Conservation (phyloP, 2,888 invertebrate species). For the Rhingia campestris region DNA sequence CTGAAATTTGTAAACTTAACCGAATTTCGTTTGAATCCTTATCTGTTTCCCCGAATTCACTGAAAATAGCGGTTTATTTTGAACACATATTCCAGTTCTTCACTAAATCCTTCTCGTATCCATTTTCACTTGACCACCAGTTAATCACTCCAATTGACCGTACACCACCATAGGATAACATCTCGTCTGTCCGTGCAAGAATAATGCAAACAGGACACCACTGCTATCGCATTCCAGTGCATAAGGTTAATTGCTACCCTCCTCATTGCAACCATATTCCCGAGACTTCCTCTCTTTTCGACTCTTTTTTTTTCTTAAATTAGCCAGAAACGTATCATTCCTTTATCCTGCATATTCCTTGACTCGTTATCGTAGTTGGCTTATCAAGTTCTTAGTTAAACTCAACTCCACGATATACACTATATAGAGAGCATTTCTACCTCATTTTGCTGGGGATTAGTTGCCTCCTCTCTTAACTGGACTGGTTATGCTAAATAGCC, state of each 20-base stretch:
- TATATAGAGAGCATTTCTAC: constrained; percentile 33
- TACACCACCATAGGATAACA: too few relatives aligned
- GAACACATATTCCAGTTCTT: too few relatives aligned
- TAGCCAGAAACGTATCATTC: constrained; percentile 18
- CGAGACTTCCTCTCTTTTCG: neutral
- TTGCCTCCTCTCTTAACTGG: constrained; percentile 35
- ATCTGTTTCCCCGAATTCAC: too few relatives aligned
- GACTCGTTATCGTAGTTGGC: constrained; percentile 47
- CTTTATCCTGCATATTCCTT: neutral
- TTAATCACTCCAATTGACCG: too few relatives aligned
- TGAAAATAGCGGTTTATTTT: too few relatives aligned
- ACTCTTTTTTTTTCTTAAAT: constrained; percentile 32
- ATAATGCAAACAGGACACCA: too few relatives aligned
- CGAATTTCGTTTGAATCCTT: too few relatives aligned
- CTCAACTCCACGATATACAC: constrained; percentile 15
- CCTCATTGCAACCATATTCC: too few relatives aligned
- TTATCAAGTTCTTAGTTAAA: constrained; percentile 63
- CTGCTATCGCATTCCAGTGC: constrained; percentile 21
- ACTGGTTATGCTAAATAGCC: constrained; percentile 73
- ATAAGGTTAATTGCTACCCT: constrained; percentile 59
- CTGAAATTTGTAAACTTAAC: too few relatives aligned
- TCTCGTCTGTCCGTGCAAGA: too few relatives aligned
- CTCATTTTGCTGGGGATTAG: constrained; percentile 35
- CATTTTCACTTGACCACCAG: too few relatives aligned
- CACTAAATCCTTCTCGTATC: too few relatives aligned